Percentiles rank a stretch among this genome's conserved stretches.
Conservation (phyloP, 2,888 invertebrate genomes). For the Eilema griseolum region DNA sequence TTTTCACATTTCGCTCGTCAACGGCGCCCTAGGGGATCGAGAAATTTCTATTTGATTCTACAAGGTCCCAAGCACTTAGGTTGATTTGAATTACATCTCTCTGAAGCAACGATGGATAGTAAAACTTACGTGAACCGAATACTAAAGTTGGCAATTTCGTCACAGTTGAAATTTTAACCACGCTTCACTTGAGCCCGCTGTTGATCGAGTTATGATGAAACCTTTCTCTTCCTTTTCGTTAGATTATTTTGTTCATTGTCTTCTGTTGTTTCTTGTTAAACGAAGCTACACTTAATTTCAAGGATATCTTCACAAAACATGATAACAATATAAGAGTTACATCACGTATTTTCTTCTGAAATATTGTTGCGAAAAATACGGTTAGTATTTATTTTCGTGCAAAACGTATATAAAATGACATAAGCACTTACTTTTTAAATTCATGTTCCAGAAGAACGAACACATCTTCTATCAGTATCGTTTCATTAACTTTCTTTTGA, state of each 20-base stretch:
- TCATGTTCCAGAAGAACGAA: not conserved
- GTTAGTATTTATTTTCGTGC: not conserved
- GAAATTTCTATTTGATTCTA: constrained; percentile 51
- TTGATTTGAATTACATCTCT: constrained; percentile 67
- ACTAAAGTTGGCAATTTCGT: constrained; percentile 39
- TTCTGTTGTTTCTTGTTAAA: not conserved
- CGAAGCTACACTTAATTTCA: not conserved
- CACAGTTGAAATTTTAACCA: constrained; percentile 43
- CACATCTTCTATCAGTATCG: too few species aligned
- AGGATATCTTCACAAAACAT: not conserved
- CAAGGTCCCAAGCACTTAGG: constrained; percentile 55
- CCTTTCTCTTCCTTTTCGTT: constrained; percentile 18
- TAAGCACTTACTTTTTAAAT: not conserved
- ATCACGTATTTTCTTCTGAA: not conserved
- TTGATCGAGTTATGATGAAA: constrained; percentile 30
- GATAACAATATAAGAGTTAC: not conserved
- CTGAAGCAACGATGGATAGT: constrained; percentile 53
- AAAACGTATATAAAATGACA: not conserved
- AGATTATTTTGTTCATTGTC: constrained; percentile 10
- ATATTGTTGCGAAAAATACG: not conserved
- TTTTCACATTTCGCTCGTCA: constrained; percentile 28
- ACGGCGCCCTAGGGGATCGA: constrained; percentile 45
- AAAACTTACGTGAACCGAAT: constrained; percentile 63
- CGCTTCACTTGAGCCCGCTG: constrained; percentile 25
- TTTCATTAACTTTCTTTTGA: not conserved